Base-by-base conservation (phyloP, 2,797 vertebrate genomes). In the Xiphophorus birchmanni region DNA sequence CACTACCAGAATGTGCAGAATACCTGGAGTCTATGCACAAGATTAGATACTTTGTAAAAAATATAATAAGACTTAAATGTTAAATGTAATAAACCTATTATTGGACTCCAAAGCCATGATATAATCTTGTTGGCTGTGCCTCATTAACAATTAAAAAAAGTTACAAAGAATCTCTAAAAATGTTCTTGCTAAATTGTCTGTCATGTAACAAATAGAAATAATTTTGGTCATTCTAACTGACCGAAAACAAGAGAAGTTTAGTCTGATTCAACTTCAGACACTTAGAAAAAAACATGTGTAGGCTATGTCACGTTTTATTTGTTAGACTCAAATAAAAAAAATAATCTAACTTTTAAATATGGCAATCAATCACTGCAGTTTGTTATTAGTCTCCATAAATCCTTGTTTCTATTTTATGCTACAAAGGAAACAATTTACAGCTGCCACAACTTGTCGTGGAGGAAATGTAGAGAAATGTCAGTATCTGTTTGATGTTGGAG, bases 21-120 rank as follows among this genome's bases (percentile, higher is more conserved):
- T 21, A 21, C 32, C 18, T 21, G 60, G 8, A 10, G 32, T 10
- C 3, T 21, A 10, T 18, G 17, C 21, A 9, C 32, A 65, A 37
- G 35, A 21, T 21, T 15, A 65, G 17, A 37, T 37, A 18, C 63
- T 37, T 21, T 65, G 29, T 65, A 8, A 37, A 65, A 8, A 65
- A 65, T 37, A 18, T 65, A 21, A 37, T 58, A 76, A 82, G 4
- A 82, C 29, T 75, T 78, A 78, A 72, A 63, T 76, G 69, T 58
- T 82, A 21, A 45, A 79, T 63, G 29, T 54, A 54, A 26, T 54
- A 54, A 54, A 54, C 23, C 21, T 26, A 9, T 54, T 10, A 26
- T 54, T 23, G 52, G 52, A 10, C 26, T 54, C 8, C 52, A 26
- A 26, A 54, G 50, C 50, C 50, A 54, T 54, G 50, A 54, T 9